These are phyloP conservation scores for Monopterus albus DNA, from an alignment of 2,113 vertebrate species.

Conservation along the genomic window DNA sequence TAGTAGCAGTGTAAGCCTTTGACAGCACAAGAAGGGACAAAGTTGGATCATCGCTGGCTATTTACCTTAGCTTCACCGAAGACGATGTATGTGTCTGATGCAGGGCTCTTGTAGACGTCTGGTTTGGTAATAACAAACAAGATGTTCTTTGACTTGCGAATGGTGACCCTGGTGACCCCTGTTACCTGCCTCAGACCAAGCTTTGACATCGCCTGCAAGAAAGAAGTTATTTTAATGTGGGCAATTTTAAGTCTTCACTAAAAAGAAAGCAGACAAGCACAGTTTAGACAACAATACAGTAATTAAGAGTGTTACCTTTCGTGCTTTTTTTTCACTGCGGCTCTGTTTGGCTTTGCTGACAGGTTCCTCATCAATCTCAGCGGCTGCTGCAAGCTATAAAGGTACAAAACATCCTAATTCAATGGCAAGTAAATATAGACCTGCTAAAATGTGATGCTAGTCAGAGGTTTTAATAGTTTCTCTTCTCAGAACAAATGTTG, in stretches of 20 bases:
- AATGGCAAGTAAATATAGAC: background rate
- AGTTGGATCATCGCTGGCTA: background rate
- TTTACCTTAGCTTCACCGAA: conserved; percentile 97
- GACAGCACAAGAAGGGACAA: background rate
- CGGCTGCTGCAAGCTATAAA: conserved; percentile 93
- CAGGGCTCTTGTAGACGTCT: conserved; percentile 98
- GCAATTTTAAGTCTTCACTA: background rate
- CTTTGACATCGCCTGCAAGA: conserved; percentile 95
- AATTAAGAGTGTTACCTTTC: conserved; percentile 85
- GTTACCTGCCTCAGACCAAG: conserved; percentile 97
- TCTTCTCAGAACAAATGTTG: conserved; percentile 77
- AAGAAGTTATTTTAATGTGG: background rate
- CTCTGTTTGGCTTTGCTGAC: conserved; percentile 99
- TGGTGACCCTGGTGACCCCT: conserved; percentile 97
- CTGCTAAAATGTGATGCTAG: background rate
- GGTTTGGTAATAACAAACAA: conserved; percentile 99
- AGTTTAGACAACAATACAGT: too few relatives aligned
- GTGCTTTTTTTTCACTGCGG: conserved; percentile 98
- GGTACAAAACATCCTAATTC: background rate
- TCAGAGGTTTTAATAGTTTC: background rate
- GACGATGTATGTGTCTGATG: conserved; percentile 98
- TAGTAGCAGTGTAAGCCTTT: background rate
- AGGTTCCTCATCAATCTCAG: conserved; percentile 97
- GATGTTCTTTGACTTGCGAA: conserved; percentile 99
- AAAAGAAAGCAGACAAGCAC: background rate